Base-by-base conservation (phyloP, 2,113 vertebrate species). In the Salvelinus namaycush region DNA sequence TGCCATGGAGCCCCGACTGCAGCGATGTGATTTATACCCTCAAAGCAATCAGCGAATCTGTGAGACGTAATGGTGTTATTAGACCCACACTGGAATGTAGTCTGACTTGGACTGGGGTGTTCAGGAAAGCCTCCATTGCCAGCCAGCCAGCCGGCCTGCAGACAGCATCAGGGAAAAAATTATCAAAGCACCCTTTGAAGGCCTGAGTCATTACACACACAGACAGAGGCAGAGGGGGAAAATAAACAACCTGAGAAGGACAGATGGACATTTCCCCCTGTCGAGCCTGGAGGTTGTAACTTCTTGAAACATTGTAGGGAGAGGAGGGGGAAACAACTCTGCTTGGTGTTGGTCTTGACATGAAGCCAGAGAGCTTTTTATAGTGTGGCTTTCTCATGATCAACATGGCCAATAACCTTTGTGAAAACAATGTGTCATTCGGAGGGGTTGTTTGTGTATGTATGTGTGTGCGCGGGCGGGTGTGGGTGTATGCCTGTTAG, bases 41-140 rank as follows among this genome's bases (percentile, higher is more conserved):
- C n/a, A 22, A 62, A 62, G 59, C 59, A 62, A 24, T 62, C 59
- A n/a, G 20, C 18, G 6, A 62, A 62, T 62, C n/a, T 62, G 59
- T 62, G 59, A 62, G 59, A 62, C 13, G 18, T 62, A 62, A 62
- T 62, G n/a, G 59, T 62, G 59, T 62, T 62, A 62, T 62, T 62
- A 62, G 59, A 62, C 59, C 59, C 59, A 22, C n/a, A 8, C n/a
- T 62, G 59, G 59, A 62, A 62, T 62, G 59, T 22, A 62, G 59
- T 22, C 59, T 62, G 59, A 62, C 59, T 62, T n/a, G 59, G 18
- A 22, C 59, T 62, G 59, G 20, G 18, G n/a, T 22, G 13, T 8
- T 8, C n/a, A 24, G 59, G 20, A n/a, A n/a, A 22, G 20, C 7
- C 59, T 62, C 59, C 59, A 8, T 62, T 24, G 59, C 59, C n/a